Evolutionary conservation across 2,797 vertebrate genomes (phyloP), one percentile per base, ranked within the genome.

Genomic region (Rhinatrema bivittatum): DNA sequence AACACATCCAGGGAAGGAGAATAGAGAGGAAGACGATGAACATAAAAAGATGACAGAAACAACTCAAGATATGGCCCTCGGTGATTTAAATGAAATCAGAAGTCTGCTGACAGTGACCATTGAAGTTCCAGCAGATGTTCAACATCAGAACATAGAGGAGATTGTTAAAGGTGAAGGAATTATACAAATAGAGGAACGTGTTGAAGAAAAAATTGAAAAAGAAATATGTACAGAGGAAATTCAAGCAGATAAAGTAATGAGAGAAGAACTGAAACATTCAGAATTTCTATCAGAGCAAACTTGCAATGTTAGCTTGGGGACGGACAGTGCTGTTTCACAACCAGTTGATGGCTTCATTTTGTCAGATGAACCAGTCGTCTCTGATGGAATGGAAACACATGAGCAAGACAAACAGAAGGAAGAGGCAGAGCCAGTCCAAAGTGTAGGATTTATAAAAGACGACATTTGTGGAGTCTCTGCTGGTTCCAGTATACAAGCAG

Each of bases 1-100:
- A n/a, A n/a, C n/a, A n/a, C n/a, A n/a, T n/a, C n/a, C n/a, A n/a
- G n/a, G n/a, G n/a, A n/a, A n/a, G n/a, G n/a, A n/a, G n/a, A n/a
- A n/a, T n/a, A n/a, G n/a, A n/a, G n/a, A n/a, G n/a, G n/a, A n/a
- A 1, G 4, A 7, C n/a, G 36, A 36, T 4, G 20, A 35, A 21
- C 29, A 26, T n/a, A 34, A 33, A 47, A 48, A 39, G 3, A 16
- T 42, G 9, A 2, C 3, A 6, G 28, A 12, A n/a, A 4, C 45
- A 32, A 44, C 29, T 16, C 23, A 39, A 17, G 61, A 11, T 29
- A 26, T 62, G 33, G 16, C 19, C 11, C 46, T 36, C 1, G 63
- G 57, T 31, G 75, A 65, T 36, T 39, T 83, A 45, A 61, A 52
- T 3, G 72, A 81, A 43, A 72, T 83, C 48, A 72, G 72, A 47